Evolutionary conservation across 64 coral and sea anemone species (phyloP), one percentile per base, ranked within the genome.

Genomic region (Montipora sp.): DNA sequence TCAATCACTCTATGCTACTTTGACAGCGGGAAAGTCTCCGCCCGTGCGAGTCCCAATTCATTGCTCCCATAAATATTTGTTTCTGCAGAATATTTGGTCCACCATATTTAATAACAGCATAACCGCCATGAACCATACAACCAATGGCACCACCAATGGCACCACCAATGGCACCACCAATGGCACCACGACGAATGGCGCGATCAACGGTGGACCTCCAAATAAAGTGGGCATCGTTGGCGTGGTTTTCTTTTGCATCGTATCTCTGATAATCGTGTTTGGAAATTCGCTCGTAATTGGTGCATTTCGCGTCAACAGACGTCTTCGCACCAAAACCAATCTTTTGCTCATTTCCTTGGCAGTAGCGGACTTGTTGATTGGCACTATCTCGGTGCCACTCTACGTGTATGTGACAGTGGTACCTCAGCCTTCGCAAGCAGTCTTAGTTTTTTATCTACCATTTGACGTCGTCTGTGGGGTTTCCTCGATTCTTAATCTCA

Each of bases 401-500:
- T 92, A 69, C 48, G 90, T 95, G 19, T 90, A 90, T 24, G 59
- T 87, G 16, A 79, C 89, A 3, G 43, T 87, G 2, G 0, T 9
- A 61, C 78, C 13, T 20, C 48, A 1, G 20, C 0, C 14, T 68
- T 14, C 8, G 73, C 45, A 16, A 58, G 24, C 59, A 1, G 11
- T 96, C 0, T 89, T 80, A 12, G 43, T 9, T 13, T 96, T 88
- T 77, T 92, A 92, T 75, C 8, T 21, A 5, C 66, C 85, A 4
- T 94, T 96, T n/a, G 95, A 96, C 59, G 16, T 94, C 23, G 86
- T 96, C 5, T 88, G 91, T 57, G 95, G 95, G 5, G 93, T 87
- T 3, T 96, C 95, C 3, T 94, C 95, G 16, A 96, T 96, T 18
- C 78, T 96, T 0, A 96, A 96, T 20, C 81, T 96, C n/a, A 96